Percentiles rank a stretch among this genome's conserved stretches.
These are phyloP conservation scores for Taxidea taxus DNA, from an alignment of 2,113 vertebrate species.

Conservation along the genomic window DNA sequence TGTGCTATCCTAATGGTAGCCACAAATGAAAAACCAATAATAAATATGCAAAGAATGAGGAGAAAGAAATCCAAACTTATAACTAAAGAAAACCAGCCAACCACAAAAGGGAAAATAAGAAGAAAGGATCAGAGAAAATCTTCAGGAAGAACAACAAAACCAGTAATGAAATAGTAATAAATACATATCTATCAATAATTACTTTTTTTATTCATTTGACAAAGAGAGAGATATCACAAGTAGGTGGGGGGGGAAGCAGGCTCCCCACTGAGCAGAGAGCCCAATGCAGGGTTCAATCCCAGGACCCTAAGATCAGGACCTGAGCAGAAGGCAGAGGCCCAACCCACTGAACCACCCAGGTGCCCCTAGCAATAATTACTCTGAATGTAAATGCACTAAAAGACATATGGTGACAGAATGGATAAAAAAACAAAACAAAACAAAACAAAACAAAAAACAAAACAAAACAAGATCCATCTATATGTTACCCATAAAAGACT, in stretches of 20 bases:
- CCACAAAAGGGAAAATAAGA: background rate
- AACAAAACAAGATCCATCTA: background rate
- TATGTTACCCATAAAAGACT: background rate
- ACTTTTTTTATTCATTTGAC: background rate
- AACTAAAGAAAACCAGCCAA: background rate
- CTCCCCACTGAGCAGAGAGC: no score
- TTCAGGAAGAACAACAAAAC: background rate
- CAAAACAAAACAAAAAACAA: no score
- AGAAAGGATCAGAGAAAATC: background rate
- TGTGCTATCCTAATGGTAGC: background rate
- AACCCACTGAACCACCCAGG: no score
- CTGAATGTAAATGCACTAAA: background rate
- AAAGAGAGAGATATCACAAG: no score
- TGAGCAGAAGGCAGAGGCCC: no score
- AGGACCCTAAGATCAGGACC: no score
- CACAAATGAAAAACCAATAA: background rate
- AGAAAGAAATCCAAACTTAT: background rate
- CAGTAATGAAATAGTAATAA: background rate
- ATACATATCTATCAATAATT: background rate
- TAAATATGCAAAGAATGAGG: background rate
- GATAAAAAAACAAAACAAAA: background rate
- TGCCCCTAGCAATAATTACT: background rate
- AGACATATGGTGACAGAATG: background rate
- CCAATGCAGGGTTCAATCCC: no score
- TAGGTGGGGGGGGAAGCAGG: no score